These are phyloP conservation scores for Cairina moschata DNA, from an alignment of 2,113 vertebrate species.

Conservation along the genomic window DNA sequence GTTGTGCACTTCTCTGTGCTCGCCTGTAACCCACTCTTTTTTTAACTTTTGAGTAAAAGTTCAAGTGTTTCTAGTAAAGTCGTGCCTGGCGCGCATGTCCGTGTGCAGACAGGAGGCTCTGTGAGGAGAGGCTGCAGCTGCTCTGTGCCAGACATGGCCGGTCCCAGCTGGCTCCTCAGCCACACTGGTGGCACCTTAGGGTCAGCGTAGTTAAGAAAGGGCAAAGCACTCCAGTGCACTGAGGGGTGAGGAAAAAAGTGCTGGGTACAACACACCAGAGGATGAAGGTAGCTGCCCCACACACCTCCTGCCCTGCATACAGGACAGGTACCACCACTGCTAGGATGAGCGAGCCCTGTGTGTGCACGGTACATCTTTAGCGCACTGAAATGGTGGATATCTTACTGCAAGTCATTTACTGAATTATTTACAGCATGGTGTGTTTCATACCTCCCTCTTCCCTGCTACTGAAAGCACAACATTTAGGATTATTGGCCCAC, in stretches of 20 bases:
- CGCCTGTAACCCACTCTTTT: rapidly evolving
- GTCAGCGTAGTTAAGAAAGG: not conserved
- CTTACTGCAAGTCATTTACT: not conserved
- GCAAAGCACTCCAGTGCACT: rapidly evolving
- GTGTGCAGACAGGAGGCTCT: rapidly evolving
- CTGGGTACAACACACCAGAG: too few relatives aligned
- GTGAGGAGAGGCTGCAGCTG: not conserved
- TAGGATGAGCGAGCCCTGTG: too few relatives aligned
- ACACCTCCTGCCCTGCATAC: too few relatives aligned
- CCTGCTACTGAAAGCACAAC: rapidly evolving
- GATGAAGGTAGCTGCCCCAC: too few relatives aligned
- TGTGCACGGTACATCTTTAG: not conserved
- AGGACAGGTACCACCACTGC: not conserved
- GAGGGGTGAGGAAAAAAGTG: not conserved
- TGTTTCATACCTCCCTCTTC: not conserved
- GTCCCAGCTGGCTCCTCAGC: not conserved
- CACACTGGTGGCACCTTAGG: rapidly evolving
- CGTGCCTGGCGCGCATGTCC: rapidly evolving
- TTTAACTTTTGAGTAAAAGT: not conserved
- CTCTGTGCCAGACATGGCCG: rapidly evolving
- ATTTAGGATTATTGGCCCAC: not conserved
- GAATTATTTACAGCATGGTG: not conserved
- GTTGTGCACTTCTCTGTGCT: rapidly evolving
- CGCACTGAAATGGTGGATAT: not conserved
- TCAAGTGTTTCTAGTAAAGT: not conserved